Conservation (phyloP, 2,113 vertebrate species). For the Peromyscus polionotus region DNA sequence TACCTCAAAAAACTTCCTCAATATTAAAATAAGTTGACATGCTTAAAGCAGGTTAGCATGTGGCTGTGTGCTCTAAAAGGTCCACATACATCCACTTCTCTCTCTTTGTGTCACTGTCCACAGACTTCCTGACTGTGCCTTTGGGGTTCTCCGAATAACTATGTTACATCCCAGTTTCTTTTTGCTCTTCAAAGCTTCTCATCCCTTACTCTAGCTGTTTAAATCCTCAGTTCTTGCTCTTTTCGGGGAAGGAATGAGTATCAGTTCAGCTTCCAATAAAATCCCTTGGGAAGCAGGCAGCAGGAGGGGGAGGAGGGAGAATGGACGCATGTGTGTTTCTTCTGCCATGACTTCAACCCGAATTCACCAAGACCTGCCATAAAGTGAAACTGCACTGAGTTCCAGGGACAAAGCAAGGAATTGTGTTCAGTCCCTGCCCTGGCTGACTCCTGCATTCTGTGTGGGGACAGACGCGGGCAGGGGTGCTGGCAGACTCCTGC, state of each 20-base stretch:
- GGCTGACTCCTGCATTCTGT: neutral
- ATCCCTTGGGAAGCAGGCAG: neutral
- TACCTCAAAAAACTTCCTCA: neutral
- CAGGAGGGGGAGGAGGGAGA: fast-evolving
- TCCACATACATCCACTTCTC: neutral
- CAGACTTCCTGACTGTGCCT: neutral
- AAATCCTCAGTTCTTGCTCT: conserved; percentile 43
- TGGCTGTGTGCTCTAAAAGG: neutral
- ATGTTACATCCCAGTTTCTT: neutral
- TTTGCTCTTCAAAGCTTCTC: neutral
- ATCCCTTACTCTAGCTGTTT: conserved; percentile 4
- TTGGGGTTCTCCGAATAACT: conserved; percentile 27
- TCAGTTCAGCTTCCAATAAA: conserved; percentile 3
- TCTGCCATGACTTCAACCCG: neutral
- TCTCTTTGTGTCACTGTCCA: neutral
- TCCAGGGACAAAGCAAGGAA: neutral
- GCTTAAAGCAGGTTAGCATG: neutral
- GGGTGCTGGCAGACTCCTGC: neutral
- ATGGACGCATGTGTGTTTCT: neutral
- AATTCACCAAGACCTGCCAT: neutral
- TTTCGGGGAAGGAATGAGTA: neutral
- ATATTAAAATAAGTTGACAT: neutral
- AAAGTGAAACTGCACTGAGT: neutral
- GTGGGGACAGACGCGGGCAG: neutral
- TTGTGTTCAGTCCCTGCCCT: neutral